Evolutionary conservation across 1,140 invertebrate species (phyloP).

Genomic region (Anadara kagoshimensis): DNA sequence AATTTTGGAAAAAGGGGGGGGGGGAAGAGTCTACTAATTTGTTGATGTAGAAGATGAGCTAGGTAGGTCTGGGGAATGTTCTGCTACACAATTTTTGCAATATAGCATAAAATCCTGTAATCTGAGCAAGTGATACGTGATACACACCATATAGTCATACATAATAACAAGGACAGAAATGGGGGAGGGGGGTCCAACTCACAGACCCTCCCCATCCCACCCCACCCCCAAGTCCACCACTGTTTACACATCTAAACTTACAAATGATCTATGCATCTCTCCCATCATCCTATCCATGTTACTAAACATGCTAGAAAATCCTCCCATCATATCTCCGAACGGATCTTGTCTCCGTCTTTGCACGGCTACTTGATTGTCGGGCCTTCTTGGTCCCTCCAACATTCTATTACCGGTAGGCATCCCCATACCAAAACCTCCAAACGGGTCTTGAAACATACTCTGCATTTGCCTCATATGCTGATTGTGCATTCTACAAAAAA

Average conservation of each 20-base stretch:
- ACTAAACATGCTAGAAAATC: conserved; percentile 20
- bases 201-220: no score
- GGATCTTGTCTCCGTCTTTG: background rate
- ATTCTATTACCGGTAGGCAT: background rate
- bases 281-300: conserved; percentile 27
- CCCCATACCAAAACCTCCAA: conserved; percentile 1
- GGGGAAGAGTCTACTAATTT: no score
- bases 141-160: no score
- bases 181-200: no score
- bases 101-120: no score
- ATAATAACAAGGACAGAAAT: no score
- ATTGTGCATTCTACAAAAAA: background rate
- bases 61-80: no score
- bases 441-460: conserved; percentile 19
- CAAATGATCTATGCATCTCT: conserved; percentile 20
- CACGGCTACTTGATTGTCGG: background rate
- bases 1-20: no score
- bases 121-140: no score
- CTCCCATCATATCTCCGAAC: conserved; percentile 10
- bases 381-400: background rate
- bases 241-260: background rate
- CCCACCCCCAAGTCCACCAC: no score
- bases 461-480: conserved; percentile 14
- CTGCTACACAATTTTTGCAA: no score
- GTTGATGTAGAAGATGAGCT: no score